Evolutionary conservation across 23 tunicate species (phyloP).

Genomic region (Ciona savignyi): DNA sequence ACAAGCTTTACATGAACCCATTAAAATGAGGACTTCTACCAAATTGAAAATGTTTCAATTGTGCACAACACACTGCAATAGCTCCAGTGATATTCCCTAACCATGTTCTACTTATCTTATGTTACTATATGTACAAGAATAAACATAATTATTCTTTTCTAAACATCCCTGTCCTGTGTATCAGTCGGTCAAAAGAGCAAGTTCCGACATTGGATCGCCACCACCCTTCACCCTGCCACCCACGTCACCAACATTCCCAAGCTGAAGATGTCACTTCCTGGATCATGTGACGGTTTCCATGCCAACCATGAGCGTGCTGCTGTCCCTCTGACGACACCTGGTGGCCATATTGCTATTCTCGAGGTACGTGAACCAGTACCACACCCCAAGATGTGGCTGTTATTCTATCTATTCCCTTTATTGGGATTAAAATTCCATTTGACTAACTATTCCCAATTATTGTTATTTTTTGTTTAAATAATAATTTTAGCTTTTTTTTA

Average conservation of each 20-base stretch:
- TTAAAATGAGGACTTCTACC: too few species aligned
- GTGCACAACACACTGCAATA: background rate
- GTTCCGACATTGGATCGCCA: constrained; percentile 79
- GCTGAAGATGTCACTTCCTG: constrained; percentile 14
- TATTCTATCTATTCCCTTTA: too few species aligned
- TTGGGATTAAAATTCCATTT: too few species aligned
- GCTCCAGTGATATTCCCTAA: too few species aligned
- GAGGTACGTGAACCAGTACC: too few species aligned
- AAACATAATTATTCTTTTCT: background rate
- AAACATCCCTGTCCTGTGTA: background rate
- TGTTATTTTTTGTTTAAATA: background rate
- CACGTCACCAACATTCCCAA: constrained; percentile 56
- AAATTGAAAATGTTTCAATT: too few species aligned
- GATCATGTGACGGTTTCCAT: constrained; percentile 41
- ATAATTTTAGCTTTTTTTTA: background rate
- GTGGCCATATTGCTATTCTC: constrained; percentile 58
- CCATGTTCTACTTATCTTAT: too few species aligned
- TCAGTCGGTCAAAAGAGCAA: constrained; percentile 60
- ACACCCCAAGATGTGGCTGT: too few species aligned
- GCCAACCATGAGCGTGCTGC: constrained; percentile 51
- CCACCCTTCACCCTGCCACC: constrained; percentile 56
- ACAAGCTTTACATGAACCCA: too few species aligned
- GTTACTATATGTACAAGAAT: too few species aligned
- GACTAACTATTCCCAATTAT: too few species aligned
- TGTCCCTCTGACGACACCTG: constrained; percentile 61